These are phyloP conservation scores for Sialis lutaria DNA, from an alignment of 2,888 invertebrate species.

Conservation along the genomic window DNA sequence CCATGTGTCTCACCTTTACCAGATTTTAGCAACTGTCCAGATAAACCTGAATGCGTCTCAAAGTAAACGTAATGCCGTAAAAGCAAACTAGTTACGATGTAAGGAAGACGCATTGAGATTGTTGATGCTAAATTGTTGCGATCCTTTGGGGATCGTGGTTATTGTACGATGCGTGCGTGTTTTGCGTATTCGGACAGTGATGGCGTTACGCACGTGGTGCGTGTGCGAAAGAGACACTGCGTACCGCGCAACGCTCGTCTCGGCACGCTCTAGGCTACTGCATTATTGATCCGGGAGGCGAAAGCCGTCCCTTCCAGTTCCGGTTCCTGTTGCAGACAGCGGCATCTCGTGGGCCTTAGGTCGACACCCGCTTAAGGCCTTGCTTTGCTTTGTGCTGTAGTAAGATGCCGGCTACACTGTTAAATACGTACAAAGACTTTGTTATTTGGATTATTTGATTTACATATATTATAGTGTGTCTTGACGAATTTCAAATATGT, in stretches of 20 bases:
- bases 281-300: slow-evolving; percentile 1
- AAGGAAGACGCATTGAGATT: slow-evolving; percentile 11
- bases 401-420: too few relatives aligned
- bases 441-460: too few relatives aligned
- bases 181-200: not conserved
- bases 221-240: not conserved
- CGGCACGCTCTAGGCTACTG: not conserved
- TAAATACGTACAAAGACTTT: too few relatives aligned
- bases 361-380: not conserved
- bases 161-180: slow-evolving; percentile 9
- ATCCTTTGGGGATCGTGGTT: slow-evolving; percentile 10
- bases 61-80: not conserved
- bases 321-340: not conserved
- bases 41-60: not conserved
- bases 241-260: not conserved
- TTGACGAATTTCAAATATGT: too few relatives aligned
- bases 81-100: slow-evolving; percentile 8
- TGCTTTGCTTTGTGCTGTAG: too few relatives aligned
- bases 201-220: not conserved
- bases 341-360: not conserved
- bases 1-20: too few relatives aligned
- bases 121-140: slow-evolving; percentile 13
- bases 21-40: not conserved
- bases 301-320: slow-evolving; percentile 1
- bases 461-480: too few relatives aligned